Percentiles rank a stretch among this genome's conserved stretches.
Conservation (phyloP, 2,797 vertebrate genomes). For the Sebastes aleutianus region DNA sequence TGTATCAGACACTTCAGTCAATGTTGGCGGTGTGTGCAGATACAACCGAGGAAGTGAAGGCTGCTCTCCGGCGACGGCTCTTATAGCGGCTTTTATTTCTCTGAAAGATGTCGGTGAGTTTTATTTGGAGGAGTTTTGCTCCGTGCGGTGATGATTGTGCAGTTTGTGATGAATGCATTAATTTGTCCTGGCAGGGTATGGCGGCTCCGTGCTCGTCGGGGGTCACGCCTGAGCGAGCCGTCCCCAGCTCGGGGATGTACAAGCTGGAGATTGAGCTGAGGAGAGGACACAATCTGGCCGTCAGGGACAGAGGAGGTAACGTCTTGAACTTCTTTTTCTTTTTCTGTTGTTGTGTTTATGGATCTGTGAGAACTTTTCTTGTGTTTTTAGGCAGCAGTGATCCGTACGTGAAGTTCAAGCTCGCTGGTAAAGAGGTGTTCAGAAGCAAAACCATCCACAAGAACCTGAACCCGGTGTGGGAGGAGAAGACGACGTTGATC, state of each 20-base stretch:
- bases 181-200: slow-evolving; percentile 70
- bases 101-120: slow-evolving; percentile 25
- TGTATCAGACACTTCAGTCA: slow-evolving; percentile 8
- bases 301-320: slow-evolving; percentile 90
- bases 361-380: background rate
- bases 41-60: background rate
- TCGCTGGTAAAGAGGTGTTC: slow-evolving; percentile 91
- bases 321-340: background rate
- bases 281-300: slow-evolving; percentile 89
- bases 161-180: background rate
- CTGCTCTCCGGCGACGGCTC: background rate
- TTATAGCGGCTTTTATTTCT: background rate
- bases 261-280: slow-evolving; percentile 89
- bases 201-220: slow-evolving; percentile 54
- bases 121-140: background rate
- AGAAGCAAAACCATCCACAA: slow-evolving; percentile 92
- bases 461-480: slow-evolving; percentile 95
- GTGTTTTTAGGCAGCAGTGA: slow-evolving; percentile 87
- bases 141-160: too few species aligned
- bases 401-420: slow-evolving; percentile 95
- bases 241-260: slow-evolving; percentile 82
- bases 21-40: background rate
- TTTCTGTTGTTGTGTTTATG: background rate
- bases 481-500: slow-evolving; percentile 85
- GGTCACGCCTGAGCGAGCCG: slow-evolving; percentile 71